Conservation (phyloP, 2,113 vertebrate genomes). For the Corythoichthys intestinalis region DNA sequence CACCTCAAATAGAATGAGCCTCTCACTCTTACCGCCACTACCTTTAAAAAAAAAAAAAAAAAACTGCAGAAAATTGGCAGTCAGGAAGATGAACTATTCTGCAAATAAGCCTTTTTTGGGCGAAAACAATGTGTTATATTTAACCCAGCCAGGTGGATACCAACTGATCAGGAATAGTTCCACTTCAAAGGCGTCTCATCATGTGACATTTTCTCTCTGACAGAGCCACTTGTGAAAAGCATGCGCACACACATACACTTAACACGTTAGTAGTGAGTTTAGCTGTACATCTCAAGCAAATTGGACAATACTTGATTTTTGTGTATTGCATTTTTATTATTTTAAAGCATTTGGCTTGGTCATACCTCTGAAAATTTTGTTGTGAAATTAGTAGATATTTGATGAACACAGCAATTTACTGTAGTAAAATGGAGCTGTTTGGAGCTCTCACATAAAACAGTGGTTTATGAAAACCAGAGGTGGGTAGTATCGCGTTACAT, state of each 20-base stretch:
- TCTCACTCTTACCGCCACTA: not conserved
- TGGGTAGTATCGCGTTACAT: no score
- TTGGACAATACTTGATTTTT: constrained; percentile 33
- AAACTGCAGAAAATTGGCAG: constrained; percentile 21
- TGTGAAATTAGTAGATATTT: not conserved
- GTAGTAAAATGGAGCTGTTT: not conserved
- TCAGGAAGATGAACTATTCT: constrained; percentile 38
- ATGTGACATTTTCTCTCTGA: constrained; percentile 16
- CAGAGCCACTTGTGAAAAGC: constrained; percentile 20
- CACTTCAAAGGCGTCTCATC: constrained; percentile 37
- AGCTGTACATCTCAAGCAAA: constrained; percentile 34
- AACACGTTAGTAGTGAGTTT: constrained; percentile 16
- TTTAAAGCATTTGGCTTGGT: not conserved
- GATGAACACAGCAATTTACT: not conserved
- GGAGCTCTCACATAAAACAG: not conserved
- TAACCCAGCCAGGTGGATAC: constrained; percentile 25
- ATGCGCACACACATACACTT: not conserved
- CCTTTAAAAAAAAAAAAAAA: constrained; percentile 15
- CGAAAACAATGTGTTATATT: constrained; percentile 35
- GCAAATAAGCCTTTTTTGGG: constrained; percentile 43
- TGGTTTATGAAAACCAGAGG: not conserved
- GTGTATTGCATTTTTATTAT: not conserved
- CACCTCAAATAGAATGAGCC: constrained; percentile 25
- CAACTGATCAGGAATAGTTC: constrained; percentile 32
- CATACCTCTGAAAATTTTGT: not conserved